Conservation (phyloP, 2,113 vertebrate genomes). For the Scartelaos histophorus region DNA sequence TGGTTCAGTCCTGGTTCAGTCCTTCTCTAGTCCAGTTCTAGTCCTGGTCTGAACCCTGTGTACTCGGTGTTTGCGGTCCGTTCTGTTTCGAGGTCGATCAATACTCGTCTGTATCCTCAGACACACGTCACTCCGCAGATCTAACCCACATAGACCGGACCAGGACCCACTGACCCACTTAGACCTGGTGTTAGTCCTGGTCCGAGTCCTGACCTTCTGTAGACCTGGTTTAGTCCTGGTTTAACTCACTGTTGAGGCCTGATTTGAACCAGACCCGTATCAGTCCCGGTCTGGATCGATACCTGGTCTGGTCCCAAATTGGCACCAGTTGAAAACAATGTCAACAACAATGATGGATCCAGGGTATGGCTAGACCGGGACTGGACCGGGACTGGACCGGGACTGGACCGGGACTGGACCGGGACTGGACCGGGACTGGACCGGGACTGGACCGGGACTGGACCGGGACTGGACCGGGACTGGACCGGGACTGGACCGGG, state of each 20-base stretch:
- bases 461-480: not conserved
- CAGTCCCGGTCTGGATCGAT: not conserved
- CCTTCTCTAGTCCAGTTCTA: not conserved
- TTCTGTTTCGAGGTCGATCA: not conserved
- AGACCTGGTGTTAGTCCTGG: not conserved
- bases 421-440: not conserved
- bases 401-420: not conserved
- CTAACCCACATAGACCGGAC: not conserved
- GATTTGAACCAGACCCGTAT: not conserved
- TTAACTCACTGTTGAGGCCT: not conserved
- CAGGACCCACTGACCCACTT: not conserved
- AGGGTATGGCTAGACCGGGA: not conserved
- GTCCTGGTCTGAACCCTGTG: not conserved
- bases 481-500: not conserved
- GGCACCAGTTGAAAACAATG: not conserved
- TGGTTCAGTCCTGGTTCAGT: not conserved
- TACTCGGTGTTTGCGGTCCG: not conserved
- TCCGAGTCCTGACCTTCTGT: too few relatives aligned
- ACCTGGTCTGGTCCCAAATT: not conserved
- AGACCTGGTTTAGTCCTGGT: not conserved
- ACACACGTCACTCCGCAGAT: not conserved
- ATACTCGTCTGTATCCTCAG: not conserved
- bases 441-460: not conserved
- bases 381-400: not conserved
- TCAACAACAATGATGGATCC: not conserved